A percentile compares a stretch with the other conserved stretches of the same genome.
Conservation (phyloP, 2,113 vertebrate species). For the Microcebus tavaratra region DNA sequence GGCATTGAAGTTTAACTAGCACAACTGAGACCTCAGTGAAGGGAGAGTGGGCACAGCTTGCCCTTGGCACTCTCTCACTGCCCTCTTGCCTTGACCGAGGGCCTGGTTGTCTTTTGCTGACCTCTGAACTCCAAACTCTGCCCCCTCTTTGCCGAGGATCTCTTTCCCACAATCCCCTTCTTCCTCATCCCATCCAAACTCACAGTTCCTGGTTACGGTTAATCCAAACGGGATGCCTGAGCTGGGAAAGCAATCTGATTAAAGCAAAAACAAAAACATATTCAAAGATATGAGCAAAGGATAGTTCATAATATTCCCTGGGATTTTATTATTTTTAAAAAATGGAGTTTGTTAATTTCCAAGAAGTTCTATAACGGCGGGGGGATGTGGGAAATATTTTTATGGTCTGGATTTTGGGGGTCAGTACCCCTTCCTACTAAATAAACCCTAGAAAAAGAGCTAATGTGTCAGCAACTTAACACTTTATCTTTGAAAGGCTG, state of each 20-base stretch:
- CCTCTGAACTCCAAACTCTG: not conserved
- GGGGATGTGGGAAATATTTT: not conserved
- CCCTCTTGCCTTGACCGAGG: not conserved
- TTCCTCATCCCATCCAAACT: not conserved
- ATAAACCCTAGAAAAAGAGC: not conserved
- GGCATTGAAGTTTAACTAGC: not conserved
- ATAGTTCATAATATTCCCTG: not conserved
- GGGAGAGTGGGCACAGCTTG: not conserved
- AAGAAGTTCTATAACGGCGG: not conserved
- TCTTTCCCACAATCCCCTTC: not conserved
- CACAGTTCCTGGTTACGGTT: not conserved
- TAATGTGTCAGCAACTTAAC: not conserved
- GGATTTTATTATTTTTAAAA: not conserved
- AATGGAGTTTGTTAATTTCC: not conserved
- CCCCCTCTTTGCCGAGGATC: not conserved
- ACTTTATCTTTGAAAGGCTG: not conserved
- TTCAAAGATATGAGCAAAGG: not conserved
- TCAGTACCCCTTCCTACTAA: not conserved
- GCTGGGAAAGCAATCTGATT: not conserved
- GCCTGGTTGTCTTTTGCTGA: not conserved
- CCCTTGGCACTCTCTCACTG: fast-evolving
- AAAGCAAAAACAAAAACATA: not conserved
- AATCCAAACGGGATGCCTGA: not conserved
- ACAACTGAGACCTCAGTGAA: no score
- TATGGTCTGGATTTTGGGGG: not conserved